Evolutionary conservation across 2,888 invertebrate genomes (phyloP).

Genomic region (Hirtodrosophila histrioides): DNA sequence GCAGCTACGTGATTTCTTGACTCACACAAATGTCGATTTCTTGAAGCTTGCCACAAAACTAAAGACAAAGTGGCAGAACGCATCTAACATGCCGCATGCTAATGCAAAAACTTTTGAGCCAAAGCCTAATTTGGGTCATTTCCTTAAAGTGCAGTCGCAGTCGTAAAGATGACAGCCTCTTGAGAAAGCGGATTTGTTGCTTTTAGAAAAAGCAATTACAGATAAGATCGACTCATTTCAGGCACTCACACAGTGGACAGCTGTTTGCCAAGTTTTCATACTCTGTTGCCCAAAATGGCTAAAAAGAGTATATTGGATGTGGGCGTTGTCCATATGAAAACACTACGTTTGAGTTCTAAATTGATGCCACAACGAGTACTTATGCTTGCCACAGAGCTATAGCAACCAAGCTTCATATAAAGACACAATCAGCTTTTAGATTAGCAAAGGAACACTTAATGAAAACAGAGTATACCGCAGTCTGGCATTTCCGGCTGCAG

Average conservation of each 20-base stretch:
- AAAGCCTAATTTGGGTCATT: conserved; percentile 76
- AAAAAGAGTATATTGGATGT: too few species aligned
- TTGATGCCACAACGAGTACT: too few species aligned
- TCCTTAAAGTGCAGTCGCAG: conserved; percentile 70
- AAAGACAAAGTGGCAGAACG: conserved; percentile 58
- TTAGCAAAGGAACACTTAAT: too few species aligned
- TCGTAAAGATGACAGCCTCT: conserved; percentile 37
- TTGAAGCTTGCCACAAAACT: conserved; percentile 60
- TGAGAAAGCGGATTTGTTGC: conserved; percentile 51
- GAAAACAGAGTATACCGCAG: too few species aligned
- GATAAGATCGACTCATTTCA: conserved; percentile 82
- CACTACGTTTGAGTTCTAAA: too few species aligned
- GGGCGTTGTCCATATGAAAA: too few species aligned
- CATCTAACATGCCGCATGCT: conserved; percentile 49
- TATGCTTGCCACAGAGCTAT: too few species aligned
- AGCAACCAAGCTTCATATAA: too few species aligned
- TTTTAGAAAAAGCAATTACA: conserved; percentile 78
- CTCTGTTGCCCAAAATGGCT: too few species aligned
- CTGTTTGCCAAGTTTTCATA: conserved; percentile 64
- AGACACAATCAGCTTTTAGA: too few species aligned
- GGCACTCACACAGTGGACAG: conserved; percentile 12
- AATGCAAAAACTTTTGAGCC: conserved; percentile 69
- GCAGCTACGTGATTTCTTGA: conserved; percentile 63
- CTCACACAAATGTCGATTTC: conserved; percentile 62
- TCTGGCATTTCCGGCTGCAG: too few species aligned